Evolutionary conservation across 2,888 invertebrate genomes (phyloP), one percentile per base, ranked within the genome.

Genomic region (Ischnura elegans): DNA sequence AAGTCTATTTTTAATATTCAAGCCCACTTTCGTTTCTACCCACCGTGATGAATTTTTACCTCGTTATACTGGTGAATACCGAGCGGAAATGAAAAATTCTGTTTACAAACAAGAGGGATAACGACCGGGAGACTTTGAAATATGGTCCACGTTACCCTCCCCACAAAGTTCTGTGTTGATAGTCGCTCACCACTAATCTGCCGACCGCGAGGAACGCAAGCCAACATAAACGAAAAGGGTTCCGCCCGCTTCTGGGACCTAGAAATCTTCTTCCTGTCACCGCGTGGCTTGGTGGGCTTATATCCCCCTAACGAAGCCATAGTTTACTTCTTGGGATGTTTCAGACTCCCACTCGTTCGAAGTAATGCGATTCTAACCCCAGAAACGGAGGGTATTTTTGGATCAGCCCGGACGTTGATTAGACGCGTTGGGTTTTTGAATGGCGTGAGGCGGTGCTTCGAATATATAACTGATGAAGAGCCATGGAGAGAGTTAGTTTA

Each of bases 91-190:
- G 90, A 90, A 90, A 90, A 90, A 90, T 90, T 61, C 66, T 90
- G 90, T 90, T 90, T 90, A 90, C 90, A 90, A 90, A 90, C 90
- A 90, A 90, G 61, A 10, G 66, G 61, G 90, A 90, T 90, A 90
- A 90, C 90, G 66, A 66, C 43, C 43, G 43, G 43, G 43, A 66
- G 66, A 90, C n/a, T 51, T 55, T 90, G 90, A 90, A 90, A 61
- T 90, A 90, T 61, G 43, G 90, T n/a, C 90, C n/a, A 61, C 66
- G 45, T 90, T 66, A 13, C 90, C 55, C 29, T 6, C 61, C 21
- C 66, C 66, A 66, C 61, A 90, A 90, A 66, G 90, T 66, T 43
- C 66, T 21, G 43, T n/a, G 90, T 43, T 90, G 90, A 90, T 90
- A 90, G 90, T 55, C 61, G 21, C 42, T 47, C 76, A 76, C 76